Evolutionary conservation across 2,888 invertebrate species (phyloP).

Genomic region (Eudasyphora cyanicolor): DNA sequence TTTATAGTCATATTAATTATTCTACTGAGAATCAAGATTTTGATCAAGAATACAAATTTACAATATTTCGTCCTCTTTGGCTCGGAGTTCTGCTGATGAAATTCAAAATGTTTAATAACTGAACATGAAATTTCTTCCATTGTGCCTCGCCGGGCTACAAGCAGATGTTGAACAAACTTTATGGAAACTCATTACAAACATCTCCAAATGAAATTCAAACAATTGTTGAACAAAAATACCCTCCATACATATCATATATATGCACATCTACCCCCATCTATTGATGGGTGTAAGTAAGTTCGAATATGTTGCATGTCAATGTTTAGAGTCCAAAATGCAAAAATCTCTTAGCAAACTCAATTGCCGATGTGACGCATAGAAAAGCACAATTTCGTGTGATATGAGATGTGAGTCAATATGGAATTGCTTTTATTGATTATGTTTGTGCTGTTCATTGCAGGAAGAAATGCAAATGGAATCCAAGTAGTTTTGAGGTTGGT

Average conservation of each 20-base stretch:
- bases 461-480: not conserved
- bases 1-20: too few relatives aligned
- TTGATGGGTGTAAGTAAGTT: not conserved
- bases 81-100: too few relatives aligned
- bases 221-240: not conserved
- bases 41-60: too few relatives aligned
- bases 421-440: not conserved
- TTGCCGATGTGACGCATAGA: not conserved
- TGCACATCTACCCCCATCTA: not conserved
- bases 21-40: too few relatives aligned
- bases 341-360: not conserved
- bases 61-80: too few relatives aligned
- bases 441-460: not conserved
- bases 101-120: too few relatives aligned
- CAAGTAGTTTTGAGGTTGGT: not conserved
- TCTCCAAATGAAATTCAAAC: constrained; percentile 34
- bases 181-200: constrained; percentile 12
- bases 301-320: not conserved
- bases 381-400: too few relatives aligned
- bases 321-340: not conserved
- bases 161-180: not conserved
- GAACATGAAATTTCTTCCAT: too few relatives aligned
- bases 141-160: not conserved
- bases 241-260: not conserved
- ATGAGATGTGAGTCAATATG: not conserved